phyloP scores from a whole-genome alignment of 1,140 invertebrate genomes.

The Caerostris extrusa region DNA sequence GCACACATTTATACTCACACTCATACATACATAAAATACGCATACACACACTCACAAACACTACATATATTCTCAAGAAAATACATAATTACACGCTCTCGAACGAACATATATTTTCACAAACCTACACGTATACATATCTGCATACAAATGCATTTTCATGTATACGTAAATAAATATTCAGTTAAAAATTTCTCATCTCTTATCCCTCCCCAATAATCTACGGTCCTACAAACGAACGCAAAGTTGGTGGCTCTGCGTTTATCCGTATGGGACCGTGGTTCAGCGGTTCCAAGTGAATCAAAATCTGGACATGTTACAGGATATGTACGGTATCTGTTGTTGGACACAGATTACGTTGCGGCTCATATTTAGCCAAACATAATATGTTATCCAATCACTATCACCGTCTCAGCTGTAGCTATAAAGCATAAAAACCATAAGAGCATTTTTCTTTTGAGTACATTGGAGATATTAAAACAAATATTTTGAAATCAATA shows the following conservation, averaged over 20 bases:
- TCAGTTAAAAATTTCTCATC: too few species aligned
- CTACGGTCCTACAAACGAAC: slow-evolving; percentile 80
- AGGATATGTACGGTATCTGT: slow-evolving; percentile 49
- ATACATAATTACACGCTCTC: too few species aligned
- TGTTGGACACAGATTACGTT: slow-evolving; percentile 62
- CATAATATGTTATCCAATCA: slow-evolving; percentile 66
- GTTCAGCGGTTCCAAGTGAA: slow-evolving; percentile 92
- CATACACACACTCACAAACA: too few species aligned
- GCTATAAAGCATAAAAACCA: slow-evolving; percentile 27
- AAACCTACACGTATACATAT: too few species aligned
- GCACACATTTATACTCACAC: too few species aligned
- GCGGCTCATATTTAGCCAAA: slow-evolving; percentile 70
- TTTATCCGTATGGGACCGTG: slow-evolving; percentile 85
- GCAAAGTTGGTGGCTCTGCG: slow-evolving; percentile 82
- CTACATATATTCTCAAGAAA: too few species aligned
- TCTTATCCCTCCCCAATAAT: slow-evolving; percentile 78
- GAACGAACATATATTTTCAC: too few species aligned
- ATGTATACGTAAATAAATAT: too few species aligned
- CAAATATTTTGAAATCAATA: too few species aligned
- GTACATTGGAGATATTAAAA: background rate
- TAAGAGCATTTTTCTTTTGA: background rate
- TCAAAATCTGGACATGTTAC: slow-evolving; percentile 77
- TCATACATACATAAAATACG: too few species aligned
- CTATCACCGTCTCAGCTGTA: slow-evolving; percentile 33
- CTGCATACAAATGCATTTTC: too few species aligned